Evolutionary conservation across 2,888 invertebrate species (phyloP), one percentile per base, ranked within the genome.

Genomic region (Drosophila maculinotata): DNA sequence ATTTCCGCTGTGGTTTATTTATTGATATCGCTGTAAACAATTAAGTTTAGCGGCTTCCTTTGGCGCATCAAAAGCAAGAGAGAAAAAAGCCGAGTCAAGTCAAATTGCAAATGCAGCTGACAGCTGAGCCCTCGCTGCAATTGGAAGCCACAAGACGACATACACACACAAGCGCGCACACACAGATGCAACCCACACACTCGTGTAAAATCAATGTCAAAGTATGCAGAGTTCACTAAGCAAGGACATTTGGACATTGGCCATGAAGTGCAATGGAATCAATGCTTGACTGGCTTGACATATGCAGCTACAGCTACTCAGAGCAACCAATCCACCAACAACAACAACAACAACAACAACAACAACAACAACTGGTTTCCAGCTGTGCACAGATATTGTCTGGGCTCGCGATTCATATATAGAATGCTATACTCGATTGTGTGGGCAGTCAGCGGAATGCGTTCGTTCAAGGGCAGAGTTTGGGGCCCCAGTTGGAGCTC

Each of bases 181-280:
- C 3, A 54, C 7, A 15, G 28, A 56, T 38, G 42, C 17, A 60
- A 65, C 59, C 38, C 17, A 54, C 41, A 36, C 31, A 56, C 10
- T 26, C 8, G 28, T 8, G 30, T 28, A 64, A 77, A 80, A 86
- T 84, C 84, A 84, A 84, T 84, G 84, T 88, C 88, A 86, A 77
- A 66, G 66, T 73, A 67, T 73, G 81, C 64, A 68, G 62, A 56
- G 76, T 69, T 72, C 67, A 78, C 49, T 58, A 38, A 66, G 47
- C 85, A 87, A 87, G 87, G 81, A 81, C 81, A 84, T 63, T 41
- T 45, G 54, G 56, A 62, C 53, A 47, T 10, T 38, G 39, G 26
- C 30, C 45, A 12, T 12, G 20, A 35, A 33, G 30, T 28, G 33
- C 38, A 20, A 42, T 42, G 47, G 45, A 57, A 74, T 77, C 66